Conservation (phyloP, 2,888 invertebrate genomes). For the Charanyca ferruginea region DNA sequence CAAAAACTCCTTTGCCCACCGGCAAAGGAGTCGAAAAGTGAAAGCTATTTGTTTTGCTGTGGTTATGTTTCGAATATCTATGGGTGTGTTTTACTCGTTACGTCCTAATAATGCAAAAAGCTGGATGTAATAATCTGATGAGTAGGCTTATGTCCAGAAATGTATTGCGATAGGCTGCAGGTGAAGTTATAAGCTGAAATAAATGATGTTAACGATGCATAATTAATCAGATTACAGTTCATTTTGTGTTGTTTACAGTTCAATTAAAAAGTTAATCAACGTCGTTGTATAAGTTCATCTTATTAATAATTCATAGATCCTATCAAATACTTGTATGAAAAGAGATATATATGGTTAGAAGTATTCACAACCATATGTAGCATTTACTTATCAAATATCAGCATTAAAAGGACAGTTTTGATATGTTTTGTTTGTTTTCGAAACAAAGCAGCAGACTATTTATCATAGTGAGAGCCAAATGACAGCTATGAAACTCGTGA, state of each 20-base stretch:
- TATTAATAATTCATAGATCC: neutral
- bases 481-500: slow-evolving; percentile 59
- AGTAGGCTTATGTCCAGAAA: neutral
- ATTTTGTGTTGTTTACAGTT: neutral
- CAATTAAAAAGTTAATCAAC: neutral
- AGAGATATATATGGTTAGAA: neutral
- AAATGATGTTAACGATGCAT: neutral
- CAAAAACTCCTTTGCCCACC: too few relatives aligned
- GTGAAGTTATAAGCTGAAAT: slow-evolving; percentile 18
- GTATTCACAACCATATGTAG: neutral
- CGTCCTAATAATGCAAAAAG: neutral
- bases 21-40: too few relatives aligned
- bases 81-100: neutral
- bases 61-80: neutral
- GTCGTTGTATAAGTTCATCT: neutral
- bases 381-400: slow-evolving; percentile 12
- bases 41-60: neutral
- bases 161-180: neutral
- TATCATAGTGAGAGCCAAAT: slow-evolving; percentile 50
- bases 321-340: neutral
- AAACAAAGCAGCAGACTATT: slow-evolving; percentile 50
- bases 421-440: slow-evolving; percentile 20
- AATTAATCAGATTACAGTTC: neutral
- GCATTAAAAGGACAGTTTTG: slow-evolving; percentile 8
- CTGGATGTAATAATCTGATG: slow-evolving; percentile 1